phyloP scores from a whole-genome alignment of 1,140 invertebrate genomes.

The Leguminivora glycinivorella region DNA sequence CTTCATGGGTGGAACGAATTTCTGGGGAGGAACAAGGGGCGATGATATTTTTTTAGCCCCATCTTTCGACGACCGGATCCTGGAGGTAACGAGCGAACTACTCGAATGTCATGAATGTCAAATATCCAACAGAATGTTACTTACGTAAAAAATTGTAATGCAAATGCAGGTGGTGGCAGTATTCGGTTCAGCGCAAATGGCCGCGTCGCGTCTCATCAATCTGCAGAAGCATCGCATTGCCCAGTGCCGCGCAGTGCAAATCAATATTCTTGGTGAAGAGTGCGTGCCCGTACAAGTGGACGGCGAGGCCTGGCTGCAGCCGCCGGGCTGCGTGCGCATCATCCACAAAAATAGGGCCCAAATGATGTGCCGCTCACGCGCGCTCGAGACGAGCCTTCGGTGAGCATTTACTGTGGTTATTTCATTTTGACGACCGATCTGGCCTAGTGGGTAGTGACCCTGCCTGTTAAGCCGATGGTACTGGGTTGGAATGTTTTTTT shows the following conservation, averaged over 20 bases:
- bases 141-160: too few relatives aligned
- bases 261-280: slow-evolving; percentile 95
- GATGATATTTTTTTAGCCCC: slow-evolving; percentile 93
- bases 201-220: slow-evolving; percentile 95
- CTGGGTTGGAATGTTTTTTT: too few relatives aligned
- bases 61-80: slow-evolving; percentile 94
- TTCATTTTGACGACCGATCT: too few relatives aligned
- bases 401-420: slow-evolving; percentile 34
- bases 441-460: too few relatives aligned
- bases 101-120: too few relatives aligned
- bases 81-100: slow-evolving; percentile 84
- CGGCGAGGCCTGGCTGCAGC: slow-evolving; percentile 99
- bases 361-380: slow-evolving; percentile 94
- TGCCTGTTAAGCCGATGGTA: too few relatives aligned
- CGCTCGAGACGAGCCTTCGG: slow-evolving; percentile 92
- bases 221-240: slow-evolving; percentile 98
- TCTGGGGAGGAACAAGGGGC: slow-evolving; percentile 96
- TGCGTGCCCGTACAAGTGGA: slow-evolving; percentile 96
- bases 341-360: slow-evolving; percentile 98
- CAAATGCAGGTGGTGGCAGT: slow-evolving; percentile 93
- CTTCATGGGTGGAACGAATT: slow-evolving; percentile 99
- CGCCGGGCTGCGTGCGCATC: slow-evolving; percentile 96
- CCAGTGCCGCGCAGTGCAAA: slow-evolving; percentile 96
- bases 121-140: too few relatives aligned
- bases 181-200: slow-evolving; percentile 98